These are phyloP conservation scores for Larimichthys crocea DNA, from an alignment of 2,113 vertebrate genomes.

Conservation along the genomic window DNA sequence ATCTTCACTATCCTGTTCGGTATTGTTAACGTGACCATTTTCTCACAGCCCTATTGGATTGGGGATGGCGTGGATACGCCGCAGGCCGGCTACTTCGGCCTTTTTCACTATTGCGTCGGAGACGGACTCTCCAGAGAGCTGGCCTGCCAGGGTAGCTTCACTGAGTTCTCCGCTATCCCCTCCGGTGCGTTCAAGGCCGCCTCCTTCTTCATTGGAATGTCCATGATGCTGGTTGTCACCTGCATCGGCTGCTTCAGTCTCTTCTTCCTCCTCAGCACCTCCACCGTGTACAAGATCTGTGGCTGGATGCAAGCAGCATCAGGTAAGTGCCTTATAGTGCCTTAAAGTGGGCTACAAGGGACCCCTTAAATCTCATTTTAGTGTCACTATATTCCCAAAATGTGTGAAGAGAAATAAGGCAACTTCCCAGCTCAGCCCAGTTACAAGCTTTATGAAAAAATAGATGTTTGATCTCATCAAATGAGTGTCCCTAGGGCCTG, in stretches of 20 bases:
- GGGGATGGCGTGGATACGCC: conserved; percentile 96
- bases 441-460: neutral
- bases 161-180: conserved; percentile 94
- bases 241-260: conserved; percentile 96
- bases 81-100: conserved; percentile 96
- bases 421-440: too few relatives aligned
- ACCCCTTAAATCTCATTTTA: neutral
- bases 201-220: conserved; percentile 96
- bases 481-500: neutral
- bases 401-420: neutral
- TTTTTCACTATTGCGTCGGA: conserved; percentile 95
- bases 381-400: neutral
- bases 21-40: conserved; percentile 95
- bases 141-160: conserved; percentile 95
- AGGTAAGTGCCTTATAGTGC: conserved; percentile 80
- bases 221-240: conserved; percentile 94
- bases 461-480: neutral
- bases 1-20: conserved; percentile 98
- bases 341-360: neutral
- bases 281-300: conserved; percentile 98
- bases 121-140: conserved; percentile 92
- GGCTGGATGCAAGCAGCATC: conserved; percentile 97
- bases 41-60: conserved; percentile 98
- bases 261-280: conserved; percentile 98
- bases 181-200: conserved; percentile 96